Conservation (phyloP, 2,113 vertebrate species). For the Ictidomys tridecemlineatus region DNA sequence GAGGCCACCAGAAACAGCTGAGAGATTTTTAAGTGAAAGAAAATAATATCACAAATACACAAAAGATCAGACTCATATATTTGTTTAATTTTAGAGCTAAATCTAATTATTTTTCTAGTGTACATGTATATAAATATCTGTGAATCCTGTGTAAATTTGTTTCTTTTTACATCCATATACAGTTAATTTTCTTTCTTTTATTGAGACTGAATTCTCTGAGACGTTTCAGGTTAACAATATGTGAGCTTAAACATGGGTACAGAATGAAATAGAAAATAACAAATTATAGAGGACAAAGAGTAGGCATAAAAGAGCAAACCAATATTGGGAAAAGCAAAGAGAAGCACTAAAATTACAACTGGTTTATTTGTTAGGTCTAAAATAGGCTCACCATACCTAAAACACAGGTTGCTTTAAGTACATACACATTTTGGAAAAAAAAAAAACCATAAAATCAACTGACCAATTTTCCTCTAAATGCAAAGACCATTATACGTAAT, state of each 20-base stretch:
- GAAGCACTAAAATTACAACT: not conserved
- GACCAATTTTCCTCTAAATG: not conserved
- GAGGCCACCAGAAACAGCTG: not conserved
- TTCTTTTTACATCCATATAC: not conserved
- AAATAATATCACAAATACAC: not conserved
- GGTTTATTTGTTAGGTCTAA: not conserved
- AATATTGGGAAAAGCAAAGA: not conserved
- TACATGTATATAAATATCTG: not conserved
- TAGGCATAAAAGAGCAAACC: not conserved
- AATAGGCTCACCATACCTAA: not conserved
- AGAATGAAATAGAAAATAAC: not conserved
- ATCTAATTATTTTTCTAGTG: not conserved
- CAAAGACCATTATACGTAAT: not conserved
- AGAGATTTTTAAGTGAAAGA: not conserved
- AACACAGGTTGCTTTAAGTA: not conserved
- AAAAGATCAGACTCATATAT: not conserved
- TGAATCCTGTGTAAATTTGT: not conserved
- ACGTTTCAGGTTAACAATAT: not conserved
- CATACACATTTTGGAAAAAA: too few relatives aligned
- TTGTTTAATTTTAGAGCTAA: not conserved
- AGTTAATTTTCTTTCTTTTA: not conserved
- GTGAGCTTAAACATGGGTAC: not conserved
- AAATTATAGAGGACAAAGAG: not conserved
- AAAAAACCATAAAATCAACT: not conserved
- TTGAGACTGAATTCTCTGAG: not conserved